Base-by-base conservation (phyloP, 2,888 invertebrate genomes). In the Epinotia brunnichana region DNA sequence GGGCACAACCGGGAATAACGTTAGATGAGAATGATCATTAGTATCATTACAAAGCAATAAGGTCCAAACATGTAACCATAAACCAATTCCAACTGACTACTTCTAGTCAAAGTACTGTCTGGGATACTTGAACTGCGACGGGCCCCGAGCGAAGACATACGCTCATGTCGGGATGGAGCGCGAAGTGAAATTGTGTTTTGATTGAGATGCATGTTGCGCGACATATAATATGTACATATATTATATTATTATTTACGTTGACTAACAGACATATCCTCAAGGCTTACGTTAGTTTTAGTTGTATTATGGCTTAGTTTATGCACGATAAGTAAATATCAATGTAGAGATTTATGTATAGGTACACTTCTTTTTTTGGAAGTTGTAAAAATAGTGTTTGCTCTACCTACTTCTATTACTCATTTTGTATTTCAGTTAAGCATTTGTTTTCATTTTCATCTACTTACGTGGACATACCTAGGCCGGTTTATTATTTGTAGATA, bases 141-240 rank as follows among this genome's bases (percentile, higher is more conserved):
- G 15, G 21, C 64, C 66, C 56, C 66, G 19, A 56, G 41, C 54
- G 5, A 54, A 66, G 66, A 54, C 66, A 66, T 66, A 66, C 41
- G 66, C 54, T 66, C n/a, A 54, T 10, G 21, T 21, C 54, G 24
- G 66, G 56, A 66, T 54, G 54, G 44, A 62, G 13, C 54, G 66
- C 15, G 54, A 56, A 66, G 66, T 41, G 66, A 54, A 66, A 66
- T 66, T 56, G 54, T 66, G 41, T 66, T 66, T 56, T 66, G 66
- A 66, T 56, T 56, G 66, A 66, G 54, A 56, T 56, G 39, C 21
- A 41, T 24, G 21, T 19, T 53, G 0, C 57, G n/a, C 1, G 57
- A 15, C 35, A 9, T 35, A 35, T 35, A 29, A 15, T 56, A 21
- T 5, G 24, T 56, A 13, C 15, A 35, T 9, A 35, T 44, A 48